Conservation (phyloP, 2,797 vertebrate species). For the Paramormyrops hopkinsi region DNA sequence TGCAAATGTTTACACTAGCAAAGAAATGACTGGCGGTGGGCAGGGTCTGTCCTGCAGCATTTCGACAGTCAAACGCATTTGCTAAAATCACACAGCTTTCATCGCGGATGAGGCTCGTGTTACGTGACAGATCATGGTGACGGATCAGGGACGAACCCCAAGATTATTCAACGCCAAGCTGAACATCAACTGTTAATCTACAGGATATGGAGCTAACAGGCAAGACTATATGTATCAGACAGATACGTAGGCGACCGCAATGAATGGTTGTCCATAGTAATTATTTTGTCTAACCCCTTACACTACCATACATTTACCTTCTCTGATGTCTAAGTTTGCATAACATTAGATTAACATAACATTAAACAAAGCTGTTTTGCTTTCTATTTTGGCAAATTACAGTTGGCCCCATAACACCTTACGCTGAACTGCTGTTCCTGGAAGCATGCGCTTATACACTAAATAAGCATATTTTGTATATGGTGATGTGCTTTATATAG, state of each 20-base stretch:
- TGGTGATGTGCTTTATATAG: background rate
- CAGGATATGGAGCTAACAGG: background rate
- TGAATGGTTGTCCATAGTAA: background rate
- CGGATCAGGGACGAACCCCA: background rate
- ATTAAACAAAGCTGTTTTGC: background rate
- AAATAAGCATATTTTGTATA: background rate
- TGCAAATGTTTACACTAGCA: background rate
- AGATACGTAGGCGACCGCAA: background rate
- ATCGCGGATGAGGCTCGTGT: background rate
- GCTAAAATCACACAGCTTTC: background rate
- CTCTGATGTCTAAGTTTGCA: background rate
- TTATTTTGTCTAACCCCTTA: background rate
- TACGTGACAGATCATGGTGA: background rate
- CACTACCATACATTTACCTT: background rate
- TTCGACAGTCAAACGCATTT: background rate
- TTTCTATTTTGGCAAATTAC: background rate
- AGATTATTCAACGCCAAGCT: background rate
- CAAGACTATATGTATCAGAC: background rate
- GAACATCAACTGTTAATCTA: background rate
- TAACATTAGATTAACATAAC: background rate
- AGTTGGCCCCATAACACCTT: background rate
- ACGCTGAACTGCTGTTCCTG: background rate
- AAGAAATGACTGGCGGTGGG: background rate
- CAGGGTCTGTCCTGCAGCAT: background rate
- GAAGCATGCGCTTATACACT: background rate